Evolutionary conservation across 1,140 invertebrate species (phyloP).

Genomic region (Mactra quadrangularis): DNA sequence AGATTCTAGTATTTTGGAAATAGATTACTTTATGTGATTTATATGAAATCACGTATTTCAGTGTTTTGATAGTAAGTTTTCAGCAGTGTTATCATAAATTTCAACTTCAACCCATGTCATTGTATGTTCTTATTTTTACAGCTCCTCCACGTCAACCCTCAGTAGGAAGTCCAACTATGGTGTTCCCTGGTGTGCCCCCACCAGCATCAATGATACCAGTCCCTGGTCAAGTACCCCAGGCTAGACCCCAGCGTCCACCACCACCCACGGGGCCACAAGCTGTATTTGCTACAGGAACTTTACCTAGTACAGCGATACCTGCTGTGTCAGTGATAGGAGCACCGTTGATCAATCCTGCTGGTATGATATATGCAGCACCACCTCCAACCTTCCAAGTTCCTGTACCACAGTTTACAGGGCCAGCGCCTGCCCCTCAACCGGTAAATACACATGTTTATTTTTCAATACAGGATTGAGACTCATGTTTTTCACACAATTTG

Average conservation of each 20-base stretch:
- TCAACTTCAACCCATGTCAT: no score
- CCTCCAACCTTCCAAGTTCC: constrained; percentile 47
- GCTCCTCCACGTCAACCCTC: constrained; percentile 15
- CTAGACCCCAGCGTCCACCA: constrained; percentile 6
- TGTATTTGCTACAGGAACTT: background rate
- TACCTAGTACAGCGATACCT: background rate
- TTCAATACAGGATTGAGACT: no score
- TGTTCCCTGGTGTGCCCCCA: constrained; percentile 13
- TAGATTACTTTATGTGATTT: no score
- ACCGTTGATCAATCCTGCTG: constrained; percentile 32
- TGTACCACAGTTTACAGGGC: constrained; percentile 29
- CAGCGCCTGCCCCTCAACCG: background rate
- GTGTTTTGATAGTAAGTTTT: no score
- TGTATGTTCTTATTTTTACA: constrained; percentile 3
- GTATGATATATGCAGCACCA: constrained; percentile 40
- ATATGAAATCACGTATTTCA: no score
- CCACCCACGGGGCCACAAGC: background rate
- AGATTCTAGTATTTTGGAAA: no score
- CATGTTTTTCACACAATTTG: no score
- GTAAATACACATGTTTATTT: background rate
- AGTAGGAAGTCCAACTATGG: constrained; percentile 22
- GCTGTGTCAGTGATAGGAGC: constrained; percentile 28
- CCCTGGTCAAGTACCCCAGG: constrained; percentile 7
- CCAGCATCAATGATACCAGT: constrained; percentile 23
- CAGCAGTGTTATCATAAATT: no score